These are phyloP conservation scores for Xestia ashworthii DNA, from an alignment of 2,888 invertebrate species.

Conservation along the genomic window DNA sequence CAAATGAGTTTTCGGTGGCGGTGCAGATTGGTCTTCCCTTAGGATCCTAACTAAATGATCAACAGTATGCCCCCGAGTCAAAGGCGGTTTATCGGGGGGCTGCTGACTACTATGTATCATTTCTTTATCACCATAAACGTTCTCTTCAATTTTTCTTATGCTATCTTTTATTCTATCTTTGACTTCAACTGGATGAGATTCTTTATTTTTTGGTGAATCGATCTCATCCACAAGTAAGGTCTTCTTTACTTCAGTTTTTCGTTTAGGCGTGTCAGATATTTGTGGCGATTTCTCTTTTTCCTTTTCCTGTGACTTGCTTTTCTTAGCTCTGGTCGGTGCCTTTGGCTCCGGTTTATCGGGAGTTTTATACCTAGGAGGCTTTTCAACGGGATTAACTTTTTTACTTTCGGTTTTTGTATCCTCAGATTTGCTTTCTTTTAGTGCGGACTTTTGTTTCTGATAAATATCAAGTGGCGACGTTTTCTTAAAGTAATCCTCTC, in stretches of 20 bases:
- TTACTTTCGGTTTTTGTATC: constrained; percentile 74
- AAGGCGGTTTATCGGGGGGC: constrained; percentile 92
- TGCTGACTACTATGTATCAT: constrained; percentile 94
- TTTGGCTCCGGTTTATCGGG: constrained; percentile 85
- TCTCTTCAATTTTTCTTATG: constrained; percentile 88
- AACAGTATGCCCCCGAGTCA: constrained; percentile 94
- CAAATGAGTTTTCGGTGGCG: constrained; percentile 92
- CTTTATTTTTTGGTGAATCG: constrained; percentile 79
- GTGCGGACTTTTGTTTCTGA: constrained; percentile 80
- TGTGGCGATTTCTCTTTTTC: constrained; percentile 81
- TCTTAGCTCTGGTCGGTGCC: constrained; percentile 81
- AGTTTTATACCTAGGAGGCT: constrained; percentile 85
- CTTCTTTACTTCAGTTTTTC: constrained; percentile 83
- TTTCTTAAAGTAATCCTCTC: constrained; percentile 92
- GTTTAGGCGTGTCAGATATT: constrained; percentile 85
- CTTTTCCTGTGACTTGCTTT: constrained; percentile 82
- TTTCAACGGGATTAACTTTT: constrained; percentile 88
- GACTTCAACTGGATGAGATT: constrained; percentile 77
- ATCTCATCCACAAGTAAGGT: constrained; percentile 84
- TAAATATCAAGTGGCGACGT: constrained; percentile 84
- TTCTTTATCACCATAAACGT: constrained; percentile 88
- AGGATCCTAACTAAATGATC: constrained; percentile 94
- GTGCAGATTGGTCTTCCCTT: constrained; percentile 93
- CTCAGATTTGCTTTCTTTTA: constrained; percentile 79
- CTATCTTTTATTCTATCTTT: constrained; percentile 89